A percentile compares a stretch with the other conserved stretches of the same genome.
phyloP scores from a whole-genome alignment of 2,113 vertebrate genomes.

The Prinia subflava region DNA sequence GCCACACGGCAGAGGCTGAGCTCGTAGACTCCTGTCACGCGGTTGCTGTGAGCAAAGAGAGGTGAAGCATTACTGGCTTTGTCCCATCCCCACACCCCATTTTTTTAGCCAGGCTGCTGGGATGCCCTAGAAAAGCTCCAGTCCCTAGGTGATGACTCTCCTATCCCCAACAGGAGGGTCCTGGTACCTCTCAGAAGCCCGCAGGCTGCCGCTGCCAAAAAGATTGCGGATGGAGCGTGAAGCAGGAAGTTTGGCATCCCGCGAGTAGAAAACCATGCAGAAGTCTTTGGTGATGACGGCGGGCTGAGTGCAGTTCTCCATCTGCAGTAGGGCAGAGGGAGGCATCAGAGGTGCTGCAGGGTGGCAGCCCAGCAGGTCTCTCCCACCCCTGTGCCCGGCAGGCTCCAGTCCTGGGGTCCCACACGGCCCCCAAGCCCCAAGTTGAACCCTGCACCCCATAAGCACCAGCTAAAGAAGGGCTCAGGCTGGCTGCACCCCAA shows the following conservation, averaged over 20 bases:
- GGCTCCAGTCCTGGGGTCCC: neutral
- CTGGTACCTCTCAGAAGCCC: conserved; percentile 87
- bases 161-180: neutral
- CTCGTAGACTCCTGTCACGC: conserved; percentile 93
- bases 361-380: neutral
- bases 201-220: conserved; percentile 88
- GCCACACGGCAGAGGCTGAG: conserved; percentile 90
- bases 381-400: neutral
- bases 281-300: conserved; percentile 96
- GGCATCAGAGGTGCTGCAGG: neutral
- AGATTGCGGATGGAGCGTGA: conserved; percentile 93
- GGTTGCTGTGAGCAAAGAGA: conserved; percentile 78
- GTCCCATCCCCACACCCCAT: neutral
- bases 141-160: neutral
- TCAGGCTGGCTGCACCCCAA: neutral
- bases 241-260: conserved; percentile 91
- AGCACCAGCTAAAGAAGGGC: neutral
- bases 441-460: neutral
- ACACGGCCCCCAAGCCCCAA: neutral
- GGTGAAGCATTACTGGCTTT: neutral
- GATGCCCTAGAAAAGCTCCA: neutral
- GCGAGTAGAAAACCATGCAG: conserved; percentile 97
- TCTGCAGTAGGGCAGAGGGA: conserved; percentile 63
- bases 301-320: conserved; percentile 94
- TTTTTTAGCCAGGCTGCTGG: neutral